These are phyloP conservation scores for Drosophila melanica DNA, from an alignment of 1,140 invertebrate species.

Conservation along the genomic window DNA sequence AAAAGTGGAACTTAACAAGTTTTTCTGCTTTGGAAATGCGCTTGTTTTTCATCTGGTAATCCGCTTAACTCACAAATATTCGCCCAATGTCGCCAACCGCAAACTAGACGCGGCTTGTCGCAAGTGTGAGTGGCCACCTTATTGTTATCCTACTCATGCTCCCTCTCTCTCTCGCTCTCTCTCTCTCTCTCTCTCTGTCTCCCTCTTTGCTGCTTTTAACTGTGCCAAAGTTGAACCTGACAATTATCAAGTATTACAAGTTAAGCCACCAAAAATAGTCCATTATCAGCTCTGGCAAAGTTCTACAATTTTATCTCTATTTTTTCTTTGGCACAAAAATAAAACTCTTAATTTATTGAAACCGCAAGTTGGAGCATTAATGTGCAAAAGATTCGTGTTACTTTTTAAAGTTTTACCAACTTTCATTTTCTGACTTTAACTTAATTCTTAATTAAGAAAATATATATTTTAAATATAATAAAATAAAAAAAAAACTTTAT, in stretches of 20 bases:
- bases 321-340: slow-evolving; percentile 14
- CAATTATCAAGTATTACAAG: slow-evolving; percentile 38
- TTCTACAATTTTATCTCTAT: slow-evolving; percentile 12
- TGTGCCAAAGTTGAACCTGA: slow-evolving; percentile 26
- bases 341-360: slow-evolving; percentile 31
- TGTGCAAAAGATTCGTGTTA: slow-evolving; percentile 6
- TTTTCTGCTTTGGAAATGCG: slow-evolving; percentile 60
- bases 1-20: slow-evolving; percentile 49
- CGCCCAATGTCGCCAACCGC: neutral
- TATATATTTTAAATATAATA: neutral
- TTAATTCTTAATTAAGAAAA: too few relatives aligned
- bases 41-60: slow-evolving; percentile 58
- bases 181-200: neutral
- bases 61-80: slow-evolving; percentile 59
- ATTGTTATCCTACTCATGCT: neutral
- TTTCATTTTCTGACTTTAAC: too few relatives aligned
- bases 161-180: neutral
- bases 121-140: neutral
- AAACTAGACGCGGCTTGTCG: slow-evolving; percentile 11
- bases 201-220: neutral
- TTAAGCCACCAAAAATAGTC: slow-evolving; percentile 34
- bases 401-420: too few relatives aligned
- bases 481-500: neutral
- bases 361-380: slow-evolving; percentile 15
- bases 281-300: slow-evolving; percentile 38